These are phyloP conservation scores for Equus przewalskii DNA, from an alignment of 2,113 vertebrate genomes.

Conservation along the genomic window DNA sequence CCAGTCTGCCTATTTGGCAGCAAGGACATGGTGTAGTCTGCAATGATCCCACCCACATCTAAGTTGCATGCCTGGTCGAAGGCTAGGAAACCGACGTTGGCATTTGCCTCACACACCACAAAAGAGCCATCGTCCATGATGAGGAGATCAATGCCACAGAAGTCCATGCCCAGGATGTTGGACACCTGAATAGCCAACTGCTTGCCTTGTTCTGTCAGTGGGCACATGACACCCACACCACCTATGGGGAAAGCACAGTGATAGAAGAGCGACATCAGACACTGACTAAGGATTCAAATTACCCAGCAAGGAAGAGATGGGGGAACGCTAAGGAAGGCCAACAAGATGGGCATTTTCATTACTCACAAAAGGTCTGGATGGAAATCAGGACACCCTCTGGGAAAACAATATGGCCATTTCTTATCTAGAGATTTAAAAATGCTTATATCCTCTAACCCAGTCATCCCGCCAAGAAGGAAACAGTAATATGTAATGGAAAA, in stretches of 20 bases:
- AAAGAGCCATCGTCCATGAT: conserved; percentile 94
- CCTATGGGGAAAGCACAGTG: conserved; percentile 85
- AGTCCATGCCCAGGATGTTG: conserved; percentile 96
- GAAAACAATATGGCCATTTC: neutral
- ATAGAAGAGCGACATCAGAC: neutral
- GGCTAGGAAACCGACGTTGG: conserved; percentile 96
- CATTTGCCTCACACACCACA: conserved; percentile 95
- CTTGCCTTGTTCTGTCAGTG: conserved; percentile 94
- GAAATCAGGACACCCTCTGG: neutral
- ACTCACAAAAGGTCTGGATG: neutral
- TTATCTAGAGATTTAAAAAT: conserved; percentile 2
- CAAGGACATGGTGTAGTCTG: conserved; percentile 94
- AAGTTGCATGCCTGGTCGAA: conserved; percentile 95
- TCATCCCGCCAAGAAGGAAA: neutral
- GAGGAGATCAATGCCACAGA: conserved; percentile 95
- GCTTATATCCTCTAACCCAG: neutral
- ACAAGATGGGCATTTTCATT: neutral
- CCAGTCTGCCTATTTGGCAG: conserved; percentile 92
- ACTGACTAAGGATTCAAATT: neutral
- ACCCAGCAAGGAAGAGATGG: neutral
- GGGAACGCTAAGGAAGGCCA: too few species aligned
- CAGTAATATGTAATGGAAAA: neutral
- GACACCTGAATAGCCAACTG: conserved; percentile 95
- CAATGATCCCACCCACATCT: conserved; percentile 93
- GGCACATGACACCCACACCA: conserved; percentile 94